phyloP scores from a whole-genome alignment of 2,888 invertebrate species.

The Rhorus exstirpatorius region DNA sequence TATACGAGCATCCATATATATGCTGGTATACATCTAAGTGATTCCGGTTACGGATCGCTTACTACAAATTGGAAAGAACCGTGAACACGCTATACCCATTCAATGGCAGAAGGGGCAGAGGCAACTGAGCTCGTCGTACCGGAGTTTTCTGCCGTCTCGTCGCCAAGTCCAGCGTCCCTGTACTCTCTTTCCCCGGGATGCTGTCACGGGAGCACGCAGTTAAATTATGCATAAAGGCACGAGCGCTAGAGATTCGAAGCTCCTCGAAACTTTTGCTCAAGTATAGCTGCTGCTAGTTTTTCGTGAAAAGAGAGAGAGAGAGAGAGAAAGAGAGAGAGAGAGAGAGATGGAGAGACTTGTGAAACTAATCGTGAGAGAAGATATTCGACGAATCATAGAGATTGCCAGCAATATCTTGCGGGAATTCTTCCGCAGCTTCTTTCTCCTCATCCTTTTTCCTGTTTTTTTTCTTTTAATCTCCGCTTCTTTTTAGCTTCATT shows the following conservation, averaged over 20 bases:
- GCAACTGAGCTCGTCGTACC: slow-evolving; percentile 51
- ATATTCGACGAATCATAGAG: slow-evolving; percentile 60
- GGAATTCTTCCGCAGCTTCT: slow-evolving; percentile 31
- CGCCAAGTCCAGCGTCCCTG: slow-evolving; percentile 17
- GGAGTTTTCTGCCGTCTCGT: slow-evolving; percentile 49
- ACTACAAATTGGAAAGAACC: slow-evolving; percentile 72
- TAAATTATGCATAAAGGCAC: slow-evolving; percentile 69
- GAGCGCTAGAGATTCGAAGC: slow-evolving; percentile 47
- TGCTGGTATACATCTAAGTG: slow-evolving; percentile 20
- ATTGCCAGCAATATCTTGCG: slow-evolving; percentile 27
- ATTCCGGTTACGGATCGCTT: slow-evolving; percentile 69
- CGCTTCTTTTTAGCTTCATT: background rate
- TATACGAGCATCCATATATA: slow-evolving; percentile 17
- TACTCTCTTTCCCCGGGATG: slow-evolving; percentile 13
- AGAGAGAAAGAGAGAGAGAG: background rate
- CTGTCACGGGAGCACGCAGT: slow-evolving; percentile 17
- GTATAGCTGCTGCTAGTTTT: slow-evolving; percentile 46
- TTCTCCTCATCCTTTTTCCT: slow-evolving; percentile 12
- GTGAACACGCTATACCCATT: slow-evolving; percentile 46
- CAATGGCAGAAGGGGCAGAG: slow-evolving; percentile 41
- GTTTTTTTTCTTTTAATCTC: slow-evolving; percentile 26
- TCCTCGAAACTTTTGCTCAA: slow-evolving; percentile 59
- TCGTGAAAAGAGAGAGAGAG: slow-evolving; percentile 24
- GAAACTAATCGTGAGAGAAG: slow-evolving; percentile 68
- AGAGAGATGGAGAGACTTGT: slow-evolving; percentile 45